Evolutionary conservation across 2,888 invertebrate species (phyloP), one percentile per base, ranked within the genome.

Genomic region (Zelleria hepariella): DNA sequence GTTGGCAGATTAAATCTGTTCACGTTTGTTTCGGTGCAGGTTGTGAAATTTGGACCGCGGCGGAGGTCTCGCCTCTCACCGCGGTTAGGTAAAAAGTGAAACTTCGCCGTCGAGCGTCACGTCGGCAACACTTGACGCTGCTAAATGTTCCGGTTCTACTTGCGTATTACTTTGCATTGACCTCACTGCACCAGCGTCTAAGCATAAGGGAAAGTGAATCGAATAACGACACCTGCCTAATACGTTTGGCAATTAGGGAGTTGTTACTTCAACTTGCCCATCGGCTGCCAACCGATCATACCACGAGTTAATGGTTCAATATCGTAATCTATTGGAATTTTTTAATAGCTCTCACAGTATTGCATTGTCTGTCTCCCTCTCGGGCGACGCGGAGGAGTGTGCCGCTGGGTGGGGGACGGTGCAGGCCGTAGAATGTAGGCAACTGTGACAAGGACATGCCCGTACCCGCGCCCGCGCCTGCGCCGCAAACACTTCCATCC

Each of bases 361-460:
- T 80, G 82, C 78, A 86, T 86, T 86, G 82, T 86, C 78, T 81
- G 78, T 81, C 80, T 76, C 78, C 78, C 74, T 74, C 74, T 70
- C 73, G 71, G 77, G 74, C 66, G 71, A 67, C 73, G 72, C 26
- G 23, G 55, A 23, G 56, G 49, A 7, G 47, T 10, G 58, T 24
- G 56, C 66, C 69, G 68, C 72, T 75, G 67, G 54, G 72, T 80
- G 76, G 80, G 74, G 78, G 78, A 70, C 78, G 72, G 73, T 75
- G 78, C 74, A 73, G 74, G 80, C 78, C 77, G 74, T 78, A 82
- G 84, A 87, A 88, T 88, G 87, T 87, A 86, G 87, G 87, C 87
- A 88, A 88, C 79, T 86, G 86, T 87, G 87, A 87, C 87, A 88
- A 88, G 87, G 87, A 86, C 87, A 86, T 85, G 83, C 87, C 85